Percentiles rank a stretch among this genome's conserved stretches.
These are phyloP conservation scores for Crenichthys baileyi DNA, from an alignment of 2,797 vertebrate species.

Conservation along the genomic window DNA sequence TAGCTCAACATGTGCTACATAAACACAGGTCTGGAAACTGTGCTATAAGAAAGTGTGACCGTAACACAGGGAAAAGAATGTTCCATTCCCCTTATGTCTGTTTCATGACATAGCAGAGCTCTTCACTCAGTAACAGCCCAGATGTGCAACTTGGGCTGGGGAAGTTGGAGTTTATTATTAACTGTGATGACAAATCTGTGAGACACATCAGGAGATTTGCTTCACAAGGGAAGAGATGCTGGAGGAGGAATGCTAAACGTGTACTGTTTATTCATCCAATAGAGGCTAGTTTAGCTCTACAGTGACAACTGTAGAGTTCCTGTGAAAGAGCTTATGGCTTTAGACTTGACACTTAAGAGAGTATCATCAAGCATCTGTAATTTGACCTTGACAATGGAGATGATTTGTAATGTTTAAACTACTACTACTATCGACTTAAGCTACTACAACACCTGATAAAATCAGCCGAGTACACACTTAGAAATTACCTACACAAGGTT, in stretches of 20 bases:
- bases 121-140: slow-evolving; percentile 59
- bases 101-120: slow-evolving; percentile 38
- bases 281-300: slow-evolving; percentile 60
- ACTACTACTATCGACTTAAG: slow-evolving; percentile 24
- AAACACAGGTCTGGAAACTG: slow-evolving; percentile 29
- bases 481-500: too few species aligned
- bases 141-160: slow-evolving; percentile 69
- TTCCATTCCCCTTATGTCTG: slow-evolving; percentile 18
- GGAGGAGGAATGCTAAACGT: slow-evolving; percentile 44
- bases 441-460: background rate
- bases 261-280: slow-evolving; percentile 44
- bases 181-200: slow-evolving; percentile 63
- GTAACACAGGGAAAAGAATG: slow-evolving; percentile 32
- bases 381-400: slow-evolving; percentile 66
- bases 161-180: slow-evolving; percentile 64
- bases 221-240: slow-evolving; percentile 37
- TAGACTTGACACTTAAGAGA: slow-evolving; percentile 65
- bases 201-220: slow-evolving; percentile 57
- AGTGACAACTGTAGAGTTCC: slow-evolving; percentile 70
- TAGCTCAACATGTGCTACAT: slow-evolving; percentile 43
- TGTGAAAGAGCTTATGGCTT: slow-evolving; percentile 65
- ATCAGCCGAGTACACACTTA: too few species aligned
- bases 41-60: slow-evolving; percentile 28
- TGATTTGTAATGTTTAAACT: slow-evolving; percentile 48
- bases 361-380: slow-evolving; percentile 52